These are phyloP conservation scores for Fregetta grallaria DNA, from an alignment of 2,113 vertebrate species.

Conservation along the genomic window DNA sequence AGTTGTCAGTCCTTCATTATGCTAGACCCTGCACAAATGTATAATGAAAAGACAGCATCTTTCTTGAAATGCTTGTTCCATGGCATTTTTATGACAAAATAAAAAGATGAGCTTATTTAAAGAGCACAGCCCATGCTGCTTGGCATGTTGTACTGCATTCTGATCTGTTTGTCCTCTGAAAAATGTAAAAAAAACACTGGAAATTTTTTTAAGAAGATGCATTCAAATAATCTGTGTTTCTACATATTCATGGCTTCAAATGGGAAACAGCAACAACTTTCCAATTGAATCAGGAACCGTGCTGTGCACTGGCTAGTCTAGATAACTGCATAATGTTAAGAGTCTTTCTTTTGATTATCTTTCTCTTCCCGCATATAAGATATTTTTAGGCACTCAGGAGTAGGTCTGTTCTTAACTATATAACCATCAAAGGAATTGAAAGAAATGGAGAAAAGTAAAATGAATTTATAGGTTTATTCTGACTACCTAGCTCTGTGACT, in stretches of 20 bases:
- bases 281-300: not conserved
- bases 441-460: not conserved
- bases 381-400: constrained; percentile 29
- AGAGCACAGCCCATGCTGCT: not conserved
- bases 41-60: not conserved
- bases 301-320: not conserved
- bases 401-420: not conserved
- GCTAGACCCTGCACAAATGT: not conserved
- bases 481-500: not conserved
- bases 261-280: not conserved
- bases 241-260: not conserved
- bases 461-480: not conserved
- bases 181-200: not conserved
- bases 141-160: not conserved
- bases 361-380: not conserved
- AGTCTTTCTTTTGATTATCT: not conserved
- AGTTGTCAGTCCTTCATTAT: not conserved
- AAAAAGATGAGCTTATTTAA: not conserved
- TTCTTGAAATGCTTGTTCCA: not conserved
- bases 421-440: constrained; percentile 3
- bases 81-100: not conserved
- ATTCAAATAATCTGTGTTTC: not conserved
- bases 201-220: not conserved
- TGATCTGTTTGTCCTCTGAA: not conserved
- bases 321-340: not conserved